These are phyloP conservation scores for Eupeodes latifasciatus DNA, from an alignment of 2,888 invertebrate species.

Conservation along the genomic window DNA sequence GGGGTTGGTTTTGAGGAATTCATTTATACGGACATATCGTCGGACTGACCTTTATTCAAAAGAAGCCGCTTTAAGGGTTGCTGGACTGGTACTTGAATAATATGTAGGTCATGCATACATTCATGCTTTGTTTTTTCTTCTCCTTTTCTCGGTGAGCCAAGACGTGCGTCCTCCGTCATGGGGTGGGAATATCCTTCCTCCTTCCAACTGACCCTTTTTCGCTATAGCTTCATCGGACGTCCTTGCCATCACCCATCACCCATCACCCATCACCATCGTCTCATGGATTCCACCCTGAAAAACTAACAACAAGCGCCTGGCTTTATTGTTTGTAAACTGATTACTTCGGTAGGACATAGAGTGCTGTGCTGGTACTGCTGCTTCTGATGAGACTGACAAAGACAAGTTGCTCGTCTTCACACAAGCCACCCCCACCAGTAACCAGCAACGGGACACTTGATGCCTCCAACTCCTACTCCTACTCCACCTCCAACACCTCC, in stretches of 20 bases:
- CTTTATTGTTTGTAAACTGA: conserved; percentile 76
- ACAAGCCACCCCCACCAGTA: conserved; percentile 55
- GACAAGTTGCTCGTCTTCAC: conserved; percentile 72
- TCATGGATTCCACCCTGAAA: conserved; percentile 59
- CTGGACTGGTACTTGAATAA: conserved; percentile 65
- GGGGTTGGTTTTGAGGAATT: conserved; percentile 52
- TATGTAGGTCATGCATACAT: conserved; percentile 69
- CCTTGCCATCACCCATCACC: too few species aligned
- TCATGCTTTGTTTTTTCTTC: conserved; percentile 37
- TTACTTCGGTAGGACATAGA: conserved; percentile 53
- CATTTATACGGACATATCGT: conserved; percentile 36
- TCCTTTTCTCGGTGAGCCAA: conserved; percentile 24
- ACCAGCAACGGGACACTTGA: too few species aligned
- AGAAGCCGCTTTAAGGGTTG: conserved; percentile 43
- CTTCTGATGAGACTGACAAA: conserved; percentile 49
- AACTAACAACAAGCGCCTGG: conserved; percentile 60
- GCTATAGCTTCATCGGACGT: conserved; percentile 11
- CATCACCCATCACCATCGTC: conserved; percentile 17
- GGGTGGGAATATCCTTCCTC: conserved; percentile 40
- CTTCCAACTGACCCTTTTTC: conserved; percentile 62
- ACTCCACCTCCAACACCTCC: too few species aligned
- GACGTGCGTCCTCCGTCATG: neutral
- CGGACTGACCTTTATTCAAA: conserved; percentile 51
- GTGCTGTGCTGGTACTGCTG: neutral
- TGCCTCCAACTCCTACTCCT: too few species aligned